These are phyloP conservation scores for Malurus splendens DNA, from an alignment of 2,797 vertebrate species.

Conservation along the genomic window DNA sequence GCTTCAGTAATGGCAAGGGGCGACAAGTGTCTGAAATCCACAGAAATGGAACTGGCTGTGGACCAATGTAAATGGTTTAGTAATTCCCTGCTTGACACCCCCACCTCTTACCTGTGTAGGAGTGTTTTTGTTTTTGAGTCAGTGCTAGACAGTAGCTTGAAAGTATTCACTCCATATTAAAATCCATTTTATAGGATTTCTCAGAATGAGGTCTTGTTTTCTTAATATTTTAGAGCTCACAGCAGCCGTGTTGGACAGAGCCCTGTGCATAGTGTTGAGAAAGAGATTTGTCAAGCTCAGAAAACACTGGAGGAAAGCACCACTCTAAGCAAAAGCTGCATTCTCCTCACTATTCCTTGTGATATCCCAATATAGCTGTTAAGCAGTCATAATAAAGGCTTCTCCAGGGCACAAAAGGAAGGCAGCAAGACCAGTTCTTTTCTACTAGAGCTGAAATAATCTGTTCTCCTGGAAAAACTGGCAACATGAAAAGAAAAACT, in stretches of 20 bases:
- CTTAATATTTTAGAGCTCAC: neutral
- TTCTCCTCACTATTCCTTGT: neutral
- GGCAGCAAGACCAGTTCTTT: neutral
- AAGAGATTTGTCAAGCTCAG: neutral
- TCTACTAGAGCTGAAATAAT: neutral
- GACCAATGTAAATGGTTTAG: neutral
- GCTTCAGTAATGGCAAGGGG: neutral
- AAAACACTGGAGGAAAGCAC: neutral
- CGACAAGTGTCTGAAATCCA: neutral
- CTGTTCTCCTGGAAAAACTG: neutral
- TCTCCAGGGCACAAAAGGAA: neutral
- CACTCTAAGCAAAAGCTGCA: neutral
- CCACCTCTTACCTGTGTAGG: neutral
- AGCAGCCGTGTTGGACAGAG: neutral
- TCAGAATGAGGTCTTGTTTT: neutral
- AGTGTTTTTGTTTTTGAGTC: neutral
- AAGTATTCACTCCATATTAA: neutral
- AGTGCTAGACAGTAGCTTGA: neutral
- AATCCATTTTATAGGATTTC: neutral
- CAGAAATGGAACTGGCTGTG: neutral
- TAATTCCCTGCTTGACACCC: neutral
- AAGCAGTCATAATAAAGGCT: neutral
- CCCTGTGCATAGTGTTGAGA: accelerated
- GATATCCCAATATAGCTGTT: neutral
- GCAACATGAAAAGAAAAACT: neutral